Conservation (phyloP, 2,888 invertebrate species). For the Plagodis pulveraria region DNA sequence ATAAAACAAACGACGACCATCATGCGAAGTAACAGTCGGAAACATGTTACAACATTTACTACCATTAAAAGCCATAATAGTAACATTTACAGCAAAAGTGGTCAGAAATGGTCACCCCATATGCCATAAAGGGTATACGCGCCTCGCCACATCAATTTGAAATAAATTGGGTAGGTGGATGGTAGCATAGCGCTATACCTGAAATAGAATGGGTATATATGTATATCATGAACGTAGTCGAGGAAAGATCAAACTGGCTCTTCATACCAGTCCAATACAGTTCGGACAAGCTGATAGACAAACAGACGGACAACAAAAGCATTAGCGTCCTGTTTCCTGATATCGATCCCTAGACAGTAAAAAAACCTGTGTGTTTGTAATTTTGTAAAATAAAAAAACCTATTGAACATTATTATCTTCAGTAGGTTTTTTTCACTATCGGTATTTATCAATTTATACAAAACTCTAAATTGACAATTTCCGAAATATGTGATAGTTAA, state of each 20-base stretch:
- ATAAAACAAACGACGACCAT: background rate
- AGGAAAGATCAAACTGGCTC: background rate
- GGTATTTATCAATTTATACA: too few relatives aligned
- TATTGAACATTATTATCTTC: too few relatives aligned
- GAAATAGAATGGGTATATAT: conserved; percentile 5
- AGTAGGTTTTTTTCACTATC: too few relatives aligned
- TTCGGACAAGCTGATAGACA: too few relatives aligned
- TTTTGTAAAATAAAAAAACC: too few relatives aligned
- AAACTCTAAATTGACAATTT: too few relatives aligned
- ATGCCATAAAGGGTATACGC: conserved; percentile 23
- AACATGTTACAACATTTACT: conserved; percentile 18
- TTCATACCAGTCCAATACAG: background rate
- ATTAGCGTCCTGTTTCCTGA: too few relatives aligned
- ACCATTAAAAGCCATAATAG: conserved; percentile 25
- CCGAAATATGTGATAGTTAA: too few relatives aligned
- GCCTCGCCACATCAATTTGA: conserved; percentile 29
- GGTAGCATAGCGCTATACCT: conserved; percentile 4
- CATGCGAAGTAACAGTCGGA: background rate
- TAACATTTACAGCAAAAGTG: conserved; percentile 16
- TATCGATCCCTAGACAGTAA: too few relatives aligned
- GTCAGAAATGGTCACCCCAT: conserved; percentile 30
- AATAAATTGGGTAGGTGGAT: conserved; percentile 29
- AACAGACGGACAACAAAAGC: too few relatives aligned
- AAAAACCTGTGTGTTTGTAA: too few relatives aligned
- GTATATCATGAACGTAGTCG: background rate